Base-by-base conservation (phyloP, 2,888 invertebrate genomes). In the Callyntrura guangdongensis region DNA sequence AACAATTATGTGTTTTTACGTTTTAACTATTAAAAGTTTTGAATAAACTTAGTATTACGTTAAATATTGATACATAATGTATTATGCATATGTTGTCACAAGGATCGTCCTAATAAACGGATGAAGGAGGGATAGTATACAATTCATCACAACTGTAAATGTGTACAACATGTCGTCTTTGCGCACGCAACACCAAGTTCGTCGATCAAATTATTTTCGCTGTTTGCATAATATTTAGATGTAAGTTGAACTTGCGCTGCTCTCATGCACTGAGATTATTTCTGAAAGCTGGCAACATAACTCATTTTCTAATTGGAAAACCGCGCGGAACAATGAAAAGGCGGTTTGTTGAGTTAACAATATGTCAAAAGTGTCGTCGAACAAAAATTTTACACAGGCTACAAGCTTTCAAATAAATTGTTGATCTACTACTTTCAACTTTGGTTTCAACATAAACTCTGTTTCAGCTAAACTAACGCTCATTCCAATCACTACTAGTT, bases 231-330 rank as follows among this genome's bases (percentile, higher is more conserved):
- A 67, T 25, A 12, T 27, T 27, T 1, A 47, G 45, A 47, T 49
- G 49, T 74, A 77, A 36, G 36, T 6, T 36, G 36, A 36, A 77
- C 20, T 12, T 20, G 25, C 6, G 47, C 20, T 49, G 25, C 6
- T 77, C 20, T 49, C 47, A 77, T 47, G 11, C 27, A 14, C 12
- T 22, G 12, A 27, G 36, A 69, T 36, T 14, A 69, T 69, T 36
- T 36, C 36, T 3, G 4, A 64, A 49, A 86, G 27, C 79, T 27
- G 49, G 64, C 36, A 77, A 17, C 74, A 56, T 86, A 64, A 53
- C 64, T 86, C 86, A 86, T 86, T 64, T 79, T 77, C 25, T 86
- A 86, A 86, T 86, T 77, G 79, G 22, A 45, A 83, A 64, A 61
- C n/a, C 79, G 53, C 67, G 77, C 14, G n/a, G n/a, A 47, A 79